Evolutionary conservation across 2,113 vertebrate genomes (phyloP), one percentile per base, ranked within the genome.

Genomic region (Alexandromys fortis): DNA sequence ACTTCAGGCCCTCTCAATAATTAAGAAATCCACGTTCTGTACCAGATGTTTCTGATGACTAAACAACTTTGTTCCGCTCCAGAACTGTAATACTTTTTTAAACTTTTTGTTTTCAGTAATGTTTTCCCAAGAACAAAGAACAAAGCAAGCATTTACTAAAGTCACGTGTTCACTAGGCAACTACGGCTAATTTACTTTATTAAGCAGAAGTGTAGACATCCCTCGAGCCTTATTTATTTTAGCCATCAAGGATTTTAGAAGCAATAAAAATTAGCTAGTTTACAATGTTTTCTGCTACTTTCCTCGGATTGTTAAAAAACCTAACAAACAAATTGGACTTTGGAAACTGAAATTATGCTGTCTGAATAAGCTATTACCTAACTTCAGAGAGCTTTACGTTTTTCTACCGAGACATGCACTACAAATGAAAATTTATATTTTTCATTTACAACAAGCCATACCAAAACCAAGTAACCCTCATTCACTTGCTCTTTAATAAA

Each of bases 11-110:
- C 78, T 96, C 89, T 93, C 82, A 96, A 96, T 96, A 96, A 92
- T 97, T 97, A 97, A 93, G 89, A 98, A 98, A 97, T 96, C 35
- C 55, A 8, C 63, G 95, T 96, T 92, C 58, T 72, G 70, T 85
- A 93, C 82, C 82, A 93, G 72, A 97, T 95, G 96, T 96, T 98
- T 97, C 91, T 83, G 28, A 87, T 96, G 67, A 97, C 42, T 94
- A 49, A 96, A 97, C 85, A 96, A 98, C 86, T 97, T 97, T 96
- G 47, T 85, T 97, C 95, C 79, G 73, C 55, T 35, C n/a, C 94
- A 22, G 55, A 97, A 70, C 21, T 96, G 5, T 58, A 78, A 81
- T 82, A 91, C 13, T 30, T 76, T 35, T 87, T 83, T 91, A 90
- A 89, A 78, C 61, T 92, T 91, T 96, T 94, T 92, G 61, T 92